These are phyloP conservation scores for Larimichthys crocea DNA, from an alignment of 2,113 vertebrate species.

Conservation along the genomic window DNA sequence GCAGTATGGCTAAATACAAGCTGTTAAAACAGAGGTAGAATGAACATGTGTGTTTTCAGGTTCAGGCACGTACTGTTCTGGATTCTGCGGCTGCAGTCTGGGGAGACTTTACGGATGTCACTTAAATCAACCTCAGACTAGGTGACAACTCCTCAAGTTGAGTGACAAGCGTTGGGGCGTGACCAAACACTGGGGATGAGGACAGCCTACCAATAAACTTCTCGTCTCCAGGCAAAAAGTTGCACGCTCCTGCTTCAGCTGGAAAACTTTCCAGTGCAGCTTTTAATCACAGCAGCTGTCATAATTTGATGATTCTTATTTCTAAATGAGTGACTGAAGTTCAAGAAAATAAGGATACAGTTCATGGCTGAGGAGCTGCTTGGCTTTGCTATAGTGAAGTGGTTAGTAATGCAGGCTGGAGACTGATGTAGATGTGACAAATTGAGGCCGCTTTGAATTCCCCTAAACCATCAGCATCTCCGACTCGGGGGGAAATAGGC, in stretches of 20 bases:
- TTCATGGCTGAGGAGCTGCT: constrained; percentile 1
- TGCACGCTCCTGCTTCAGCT: fast-evolving
- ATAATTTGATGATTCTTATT: not conserved
- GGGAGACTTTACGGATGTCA: not conserved
- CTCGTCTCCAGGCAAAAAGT: not conserved
- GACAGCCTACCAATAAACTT: not conserved
- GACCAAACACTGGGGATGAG: not conserved
- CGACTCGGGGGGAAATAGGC: constrained; percentile 60
- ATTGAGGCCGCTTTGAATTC: constrained; percentile 67
- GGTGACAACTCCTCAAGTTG: constrained; percentile 5
- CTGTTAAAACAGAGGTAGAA: too few relatives aligned
- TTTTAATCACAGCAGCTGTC: not conserved
- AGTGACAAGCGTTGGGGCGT: constrained; percentile 11
- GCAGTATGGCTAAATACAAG: too few relatives aligned
- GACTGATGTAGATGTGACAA: constrained; percentile 51
- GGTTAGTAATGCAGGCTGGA: constrained; percentile 33
- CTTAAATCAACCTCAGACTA: not conserved
- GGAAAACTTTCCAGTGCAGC: not conserved
- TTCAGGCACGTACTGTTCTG: not conserved
- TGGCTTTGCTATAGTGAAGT: constrained; percentile 4
- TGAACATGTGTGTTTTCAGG: not conserved
- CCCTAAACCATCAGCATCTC: constrained; percentile 62
- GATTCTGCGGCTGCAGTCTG: not conserved
- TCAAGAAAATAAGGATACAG: not conserved
- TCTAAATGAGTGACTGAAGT: constrained; percentile 13